Conservation (phyloP, 2,113 vertebrate genomes). For the Corythaixoides concolor region DNA sequence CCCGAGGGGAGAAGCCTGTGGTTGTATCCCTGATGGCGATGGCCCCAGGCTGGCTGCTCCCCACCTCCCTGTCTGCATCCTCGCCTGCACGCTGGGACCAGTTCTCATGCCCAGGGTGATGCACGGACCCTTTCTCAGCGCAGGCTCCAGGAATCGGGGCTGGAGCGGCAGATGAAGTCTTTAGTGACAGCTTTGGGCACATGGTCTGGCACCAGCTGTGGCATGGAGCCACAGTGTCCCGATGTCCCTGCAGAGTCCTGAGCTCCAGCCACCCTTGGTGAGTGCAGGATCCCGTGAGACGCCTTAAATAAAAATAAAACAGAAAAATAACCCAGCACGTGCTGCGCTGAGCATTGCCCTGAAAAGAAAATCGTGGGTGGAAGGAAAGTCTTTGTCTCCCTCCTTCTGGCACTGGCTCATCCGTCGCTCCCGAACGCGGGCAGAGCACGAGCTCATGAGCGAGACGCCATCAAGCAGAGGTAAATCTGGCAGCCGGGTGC, state of each 20-base stretch:
- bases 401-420: background rate
- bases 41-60: background rate
- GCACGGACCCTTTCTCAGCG: background rate
- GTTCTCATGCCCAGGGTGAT: too few relatives aligned
- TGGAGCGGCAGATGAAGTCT: too few relatives aligned
- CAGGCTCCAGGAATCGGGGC: too few relatives aligned
- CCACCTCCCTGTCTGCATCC: rapidly evolving
- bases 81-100: rapidly evolving
- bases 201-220: too few relatives aligned
- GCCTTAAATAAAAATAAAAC: background rate
- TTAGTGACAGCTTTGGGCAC: background rate
- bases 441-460: rapidly evolving
- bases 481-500: rapidly evolving
- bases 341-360: background rate
- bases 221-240: background rate
- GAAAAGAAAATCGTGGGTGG: background rate
- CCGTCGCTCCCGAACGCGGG: background rate
- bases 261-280: background rate
- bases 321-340: background rate
- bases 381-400: background rate
- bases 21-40: too few relatives aligned
- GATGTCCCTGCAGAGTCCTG: background rate
- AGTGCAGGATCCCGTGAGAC: background rate
- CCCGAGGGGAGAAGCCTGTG: too few relatives aligned
- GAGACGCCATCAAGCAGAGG: background rate